phyloP scores from a whole-genome alignment of 2,888 invertebrate species.

The Spicauda simplicius region DNA sequence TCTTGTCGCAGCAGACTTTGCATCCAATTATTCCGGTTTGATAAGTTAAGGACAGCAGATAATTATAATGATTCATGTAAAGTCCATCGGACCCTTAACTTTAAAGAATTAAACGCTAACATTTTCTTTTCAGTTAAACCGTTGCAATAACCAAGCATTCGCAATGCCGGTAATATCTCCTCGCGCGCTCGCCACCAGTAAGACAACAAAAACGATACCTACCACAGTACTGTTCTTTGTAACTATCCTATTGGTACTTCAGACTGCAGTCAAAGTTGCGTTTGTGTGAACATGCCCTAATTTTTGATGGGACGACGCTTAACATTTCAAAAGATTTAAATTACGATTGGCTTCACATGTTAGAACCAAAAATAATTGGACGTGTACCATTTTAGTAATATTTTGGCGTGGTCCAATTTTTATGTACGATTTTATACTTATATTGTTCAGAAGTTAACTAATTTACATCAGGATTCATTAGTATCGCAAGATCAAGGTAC shows the following conservation, averaged over 20 bases:
- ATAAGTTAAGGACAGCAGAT: no score
- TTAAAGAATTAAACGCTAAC: not conserved
- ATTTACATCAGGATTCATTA: not conserved
- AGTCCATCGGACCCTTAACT: no score
- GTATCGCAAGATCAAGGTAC: not conserved
- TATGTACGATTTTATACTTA: no score
- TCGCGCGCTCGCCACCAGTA: conserved; percentile 43
- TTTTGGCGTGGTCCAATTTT: no score
- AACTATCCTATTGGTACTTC: conserved; percentile 68
- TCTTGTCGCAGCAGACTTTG: no score
- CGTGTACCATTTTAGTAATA: not conserved
- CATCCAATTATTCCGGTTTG: no score
- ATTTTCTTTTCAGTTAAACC: conserved; percentile 61
- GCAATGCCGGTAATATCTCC: conserved; percentile 60
- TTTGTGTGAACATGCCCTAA: conserved; percentile 52
- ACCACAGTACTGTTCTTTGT: conserved; percentile 71
- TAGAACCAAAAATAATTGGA: conserved; percentile 33
- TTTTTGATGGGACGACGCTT: not conserved
- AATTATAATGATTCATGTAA: no score
- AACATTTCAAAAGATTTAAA: not conserved
- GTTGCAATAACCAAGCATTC: conserved; percentile 74
- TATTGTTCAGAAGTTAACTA: no score
- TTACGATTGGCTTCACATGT: conserved; percentile 28
- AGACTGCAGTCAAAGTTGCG: conserved; percentile 73
- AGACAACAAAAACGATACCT: conserved; percentile 54